Evolutionary conservation across 2,797 vertebrate species (phyloP), one percentile per base, ranked within the genome.

Genomic region (Rousettus madagascariensis): DNA sequence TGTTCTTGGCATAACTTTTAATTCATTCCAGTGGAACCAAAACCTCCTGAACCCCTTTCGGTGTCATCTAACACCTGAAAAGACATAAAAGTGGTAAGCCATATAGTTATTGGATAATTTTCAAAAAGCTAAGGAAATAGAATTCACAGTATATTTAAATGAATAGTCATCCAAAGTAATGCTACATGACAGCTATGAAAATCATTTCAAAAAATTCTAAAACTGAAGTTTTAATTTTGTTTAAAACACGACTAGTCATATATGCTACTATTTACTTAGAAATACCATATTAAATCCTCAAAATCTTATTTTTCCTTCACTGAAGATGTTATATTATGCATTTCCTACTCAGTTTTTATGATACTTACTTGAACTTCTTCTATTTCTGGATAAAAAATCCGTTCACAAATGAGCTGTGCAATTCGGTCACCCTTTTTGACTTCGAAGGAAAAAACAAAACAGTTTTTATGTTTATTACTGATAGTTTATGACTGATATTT

Each of bases 351-450:
- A 22, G 55, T 6, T 80, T 61, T 78, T 86, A 30, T 36, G 41
- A n/a, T 75, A 98, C 98, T 98, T 98, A 99, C 99, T 98, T 99
- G 84, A 89, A 99, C 98, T 98, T 99, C 99, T 97, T 98, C 98
- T 77, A 99, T 98, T 46, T 99, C 99, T 63, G 99, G 99, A 97
- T 99, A 99, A 97, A 98, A 99, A 98, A 99, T 99, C 38, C 96
- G 98, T 98, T 99, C 99, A 98, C 99, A 99, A 95, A 99, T 99
- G 94, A 99, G 98, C 98, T 99, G 99, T 82, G 99, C 99, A 90
- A 99, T 98, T 88, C 99, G 98, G 82, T 99, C 99, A 0, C 99
- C 99, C 33, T 99, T 99, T 98, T 99, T 99, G 87, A 99, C 99
- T 99, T 97, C 17, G 92, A 95, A 66, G 49, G 78, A 75, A 96